These are phyloP conservation scores for Bombycilla garrulus DNA, from an alignment of 2,113 vertebrate species.

Conservation along the genomic window DNA sequence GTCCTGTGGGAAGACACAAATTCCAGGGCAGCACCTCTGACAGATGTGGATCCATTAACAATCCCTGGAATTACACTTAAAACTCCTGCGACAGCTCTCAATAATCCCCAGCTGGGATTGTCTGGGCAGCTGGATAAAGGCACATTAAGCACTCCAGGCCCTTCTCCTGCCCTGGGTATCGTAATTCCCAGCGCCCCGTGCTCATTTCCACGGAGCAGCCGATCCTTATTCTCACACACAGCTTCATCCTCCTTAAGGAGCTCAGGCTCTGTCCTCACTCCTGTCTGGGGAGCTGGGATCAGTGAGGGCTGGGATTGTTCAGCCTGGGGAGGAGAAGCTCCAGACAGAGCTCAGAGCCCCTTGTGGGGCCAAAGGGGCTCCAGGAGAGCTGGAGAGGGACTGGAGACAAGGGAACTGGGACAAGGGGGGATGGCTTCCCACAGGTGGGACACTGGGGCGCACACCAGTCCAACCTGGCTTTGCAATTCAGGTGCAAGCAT, in stretches of 20 bases:
- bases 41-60: not conserved
- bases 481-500: rapidly evolving
- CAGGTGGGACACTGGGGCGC: rapidly evolving
- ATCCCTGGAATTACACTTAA: not conserved
- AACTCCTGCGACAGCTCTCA: not conserved
- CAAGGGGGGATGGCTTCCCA: not conserved
- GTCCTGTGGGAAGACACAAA: not conserved
- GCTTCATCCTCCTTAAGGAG: not conserved
- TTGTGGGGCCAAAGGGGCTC: rapidly evolving
- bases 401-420: not conserved
- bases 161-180: not conserved
- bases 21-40: not conserved
- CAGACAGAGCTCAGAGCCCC: not conserved
- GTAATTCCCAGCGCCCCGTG: not conserved
- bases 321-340: not conserved
- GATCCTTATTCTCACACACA: not conserved
- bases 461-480: not conserved
- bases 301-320: not conserved
- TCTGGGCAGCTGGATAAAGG: not conserved
- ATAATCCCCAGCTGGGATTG: not conserved
- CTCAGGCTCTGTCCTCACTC: not conserved
- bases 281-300: not conserved
- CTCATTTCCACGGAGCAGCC: not conserved
- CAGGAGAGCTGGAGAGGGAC: not conserved
- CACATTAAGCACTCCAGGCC: not conserved